Conservation (phyloP, 2,888 invertebrate species). For the Hybos culiciformis region DNA sequence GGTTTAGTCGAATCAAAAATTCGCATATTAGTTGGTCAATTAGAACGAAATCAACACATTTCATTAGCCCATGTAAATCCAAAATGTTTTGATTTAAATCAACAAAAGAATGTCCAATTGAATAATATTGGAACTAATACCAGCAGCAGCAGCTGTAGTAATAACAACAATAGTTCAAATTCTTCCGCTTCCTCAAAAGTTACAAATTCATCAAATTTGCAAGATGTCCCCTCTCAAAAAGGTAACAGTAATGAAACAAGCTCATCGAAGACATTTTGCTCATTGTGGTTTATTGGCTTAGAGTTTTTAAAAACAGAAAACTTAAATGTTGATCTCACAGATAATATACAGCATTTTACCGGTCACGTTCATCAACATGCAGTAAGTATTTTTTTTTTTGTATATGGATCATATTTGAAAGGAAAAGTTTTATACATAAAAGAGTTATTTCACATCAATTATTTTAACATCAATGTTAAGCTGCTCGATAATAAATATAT, state of each 20-base stretch:
- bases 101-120: conserved; percentile 4
- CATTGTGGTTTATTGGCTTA: conserved; percentile 97
- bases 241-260: conserved; percentile 13
- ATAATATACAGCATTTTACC: conserved; percentile 82
- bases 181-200: no score
- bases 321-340: conserved; percentile 83
- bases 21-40: conserved; percentile 72
- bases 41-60: conserved; percentile 87
- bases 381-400: conserved; percentile 42
- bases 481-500: no score
- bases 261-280: conserved; percentile 43
- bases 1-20: conserved; percentile 95
- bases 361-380: conserved; percentile 73
- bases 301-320: conserved; percentile 80
- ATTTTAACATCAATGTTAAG: no score
- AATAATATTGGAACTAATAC: conserved; percentile 7
- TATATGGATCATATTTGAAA: no score
- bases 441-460: no score
- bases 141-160: conserved; percentile 26
- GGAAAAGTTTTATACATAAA: no score
- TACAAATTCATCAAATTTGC: neutral
- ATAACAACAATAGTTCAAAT: conserved; percentile 15
- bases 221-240: neutral
- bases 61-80: conserved; percentile 92
- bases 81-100: conserved; percentile 52